Conservation (phyloP, 2,888 invertebrate species). For the Teleogryllus oceanicus region DNA sequence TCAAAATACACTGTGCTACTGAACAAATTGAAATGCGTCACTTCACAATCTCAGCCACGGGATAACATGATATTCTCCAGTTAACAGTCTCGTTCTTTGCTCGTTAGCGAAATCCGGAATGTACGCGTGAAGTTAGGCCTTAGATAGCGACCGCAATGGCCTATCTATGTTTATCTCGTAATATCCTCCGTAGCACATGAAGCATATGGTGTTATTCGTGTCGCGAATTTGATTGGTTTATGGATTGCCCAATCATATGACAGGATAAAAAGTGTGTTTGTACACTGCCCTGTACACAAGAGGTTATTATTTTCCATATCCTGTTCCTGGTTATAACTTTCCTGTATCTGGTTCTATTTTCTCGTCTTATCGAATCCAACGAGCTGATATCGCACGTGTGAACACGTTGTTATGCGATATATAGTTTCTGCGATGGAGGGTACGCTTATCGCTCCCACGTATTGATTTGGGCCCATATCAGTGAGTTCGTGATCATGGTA, state of each 20-base stretch:
- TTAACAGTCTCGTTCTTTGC: no score
- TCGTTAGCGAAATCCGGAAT: no score
- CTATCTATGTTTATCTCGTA: constrained; percentile 7
- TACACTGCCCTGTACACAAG: background rate
- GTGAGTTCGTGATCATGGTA: no score
- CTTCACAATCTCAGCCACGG: no score
- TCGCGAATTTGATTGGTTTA: constrained; percentile 18
- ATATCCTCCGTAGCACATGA: background rate
- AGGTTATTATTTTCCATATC: constrained; percentile 18
- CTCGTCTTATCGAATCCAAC: constrained; percentile 1
- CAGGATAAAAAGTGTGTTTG: background rate
- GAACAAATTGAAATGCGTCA: no score
- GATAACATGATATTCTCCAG: no score
- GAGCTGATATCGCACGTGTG: constrained; percentile 18
- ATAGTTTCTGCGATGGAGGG: background rate
- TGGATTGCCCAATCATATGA: constrained; percentile 18
- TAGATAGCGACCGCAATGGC: background rate
- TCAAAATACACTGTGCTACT: no score
- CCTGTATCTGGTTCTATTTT: constrained; percentile 18
- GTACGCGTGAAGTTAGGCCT: no score
- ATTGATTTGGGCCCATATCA: background rate
- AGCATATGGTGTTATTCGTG: constrained; percentile 9
- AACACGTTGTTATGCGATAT: constrained; percentile 18
- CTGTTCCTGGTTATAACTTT: constrained; percentile 18
- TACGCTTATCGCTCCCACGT: background rate